phyloP scores from a whole-genome alignment of 2,797 vertebrate species.

The Sandelia bainsii region DNA sequence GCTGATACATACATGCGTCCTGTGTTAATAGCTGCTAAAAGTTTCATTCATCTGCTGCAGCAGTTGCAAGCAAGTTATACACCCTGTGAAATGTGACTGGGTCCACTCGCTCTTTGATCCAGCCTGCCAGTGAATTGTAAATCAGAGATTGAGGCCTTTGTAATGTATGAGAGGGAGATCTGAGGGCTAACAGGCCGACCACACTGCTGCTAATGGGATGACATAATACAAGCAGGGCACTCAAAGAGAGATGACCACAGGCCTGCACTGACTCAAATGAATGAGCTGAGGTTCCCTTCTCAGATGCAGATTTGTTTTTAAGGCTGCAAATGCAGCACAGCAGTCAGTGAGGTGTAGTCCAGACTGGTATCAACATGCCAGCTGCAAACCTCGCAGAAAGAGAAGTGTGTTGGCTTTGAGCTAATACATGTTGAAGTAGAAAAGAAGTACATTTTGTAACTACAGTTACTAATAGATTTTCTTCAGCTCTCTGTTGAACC shows the following conservation, averaged over 20 bases:
- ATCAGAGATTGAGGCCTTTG: conserved; percentile 57
- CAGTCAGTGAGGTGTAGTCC: background rate
- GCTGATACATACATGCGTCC: no score
- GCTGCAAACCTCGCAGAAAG: background rate
- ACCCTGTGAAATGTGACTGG: conserved; percentile 13
- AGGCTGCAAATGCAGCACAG: background rate
- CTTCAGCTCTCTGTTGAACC: background rate
- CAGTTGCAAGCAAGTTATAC: conserved; percentile 16
- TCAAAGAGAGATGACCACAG: background rate
- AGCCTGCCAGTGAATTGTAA: conserved; percentile 31
- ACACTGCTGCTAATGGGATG: conserved; percentile 42
- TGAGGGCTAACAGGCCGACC: conserved; percentile 32
- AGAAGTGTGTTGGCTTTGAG: background rate
- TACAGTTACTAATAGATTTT: background rate
- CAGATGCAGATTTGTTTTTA: conserved; percentile 23
- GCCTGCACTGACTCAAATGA: background rate
- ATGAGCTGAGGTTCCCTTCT: background rate
- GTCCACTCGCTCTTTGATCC: conserved; percentile 45
- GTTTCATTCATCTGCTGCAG: conserved; percentile 14
- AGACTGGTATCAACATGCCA: background rate
- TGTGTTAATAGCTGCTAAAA: conserved; percentile 3
- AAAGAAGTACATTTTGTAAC: background rate
- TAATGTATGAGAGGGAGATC: conserved; percentile 56
- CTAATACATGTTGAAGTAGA: background rate
- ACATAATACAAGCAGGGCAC: conserved; percentile 14